These are phyloP conservation scores for Saccostrea cuccullata DNA, from an alignment of 1,140 invertebrate species.

Conservation along the genomic window DNA sequence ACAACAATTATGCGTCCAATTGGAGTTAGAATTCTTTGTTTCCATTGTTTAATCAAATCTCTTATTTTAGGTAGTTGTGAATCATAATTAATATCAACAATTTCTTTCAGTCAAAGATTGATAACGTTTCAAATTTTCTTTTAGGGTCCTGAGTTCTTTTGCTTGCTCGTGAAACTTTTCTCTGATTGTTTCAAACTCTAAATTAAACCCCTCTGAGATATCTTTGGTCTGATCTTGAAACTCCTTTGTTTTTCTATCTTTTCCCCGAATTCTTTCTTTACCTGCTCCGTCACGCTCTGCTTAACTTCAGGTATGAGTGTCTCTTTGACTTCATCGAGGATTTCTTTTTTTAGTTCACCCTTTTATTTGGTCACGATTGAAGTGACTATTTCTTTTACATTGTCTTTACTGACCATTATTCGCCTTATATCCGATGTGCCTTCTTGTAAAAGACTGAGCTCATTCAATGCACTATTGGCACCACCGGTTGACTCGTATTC, in stretches of 20 bases:
- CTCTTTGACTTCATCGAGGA: not conserved
- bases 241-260: not conserved
- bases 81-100: too few species aligned
- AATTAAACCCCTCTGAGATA: not conserved
- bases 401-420: not conserved
- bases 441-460: not conserved
- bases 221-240: not conserved
- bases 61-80: too few species aligned
- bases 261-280: not conserved
- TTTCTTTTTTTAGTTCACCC: too few species aligned
- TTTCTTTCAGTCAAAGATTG: not conserved
- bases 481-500: not conserved
- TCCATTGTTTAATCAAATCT: too few species aligned
- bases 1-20: too few species aligned
- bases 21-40: too few species aligned
- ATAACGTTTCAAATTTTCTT: not conserved
- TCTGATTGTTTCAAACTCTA: not conserved
- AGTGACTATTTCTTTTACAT: too few species aligned
- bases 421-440: not conserved
- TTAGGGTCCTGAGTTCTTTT: not conserved
- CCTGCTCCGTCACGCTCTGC: not conserved
- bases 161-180: not conserved
- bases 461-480: not conserved
- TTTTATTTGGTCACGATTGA: too few species aligned
- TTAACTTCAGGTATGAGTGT: not conserved